Conservation (phyloP, 2,113 vertebrate genomes). For the Protomyctophum bolini region DNA sequence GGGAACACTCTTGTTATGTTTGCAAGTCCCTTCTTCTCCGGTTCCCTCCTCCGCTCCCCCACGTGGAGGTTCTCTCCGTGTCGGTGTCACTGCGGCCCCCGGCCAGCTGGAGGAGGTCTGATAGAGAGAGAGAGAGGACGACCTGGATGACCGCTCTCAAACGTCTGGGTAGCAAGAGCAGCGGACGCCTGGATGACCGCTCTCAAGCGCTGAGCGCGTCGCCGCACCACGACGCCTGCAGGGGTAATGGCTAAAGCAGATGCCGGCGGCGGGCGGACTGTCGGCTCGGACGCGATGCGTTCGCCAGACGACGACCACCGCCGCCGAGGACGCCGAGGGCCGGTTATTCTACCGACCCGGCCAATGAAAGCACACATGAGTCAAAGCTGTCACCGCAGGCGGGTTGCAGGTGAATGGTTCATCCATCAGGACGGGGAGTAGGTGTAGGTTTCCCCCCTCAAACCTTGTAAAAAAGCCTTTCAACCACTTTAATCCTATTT, state of each 20-base stretch:
- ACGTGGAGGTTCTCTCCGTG: constrained; percentile 5
- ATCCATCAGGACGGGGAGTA: neutral
- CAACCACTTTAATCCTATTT: neutral
- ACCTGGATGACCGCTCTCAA: constrained; percentile 10
- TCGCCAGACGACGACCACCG: constrained; percentile 33
- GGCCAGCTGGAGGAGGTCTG: constrained; percentile 32
- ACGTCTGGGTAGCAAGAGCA: neutral
- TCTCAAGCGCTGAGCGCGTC: constrained; percentile 37
- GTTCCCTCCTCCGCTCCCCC: constrained; percentile 25
- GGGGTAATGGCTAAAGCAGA: constrained; percentile 43
- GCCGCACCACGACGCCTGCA: constrained; percentile 22
- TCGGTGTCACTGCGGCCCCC: constrained; percentile 22
- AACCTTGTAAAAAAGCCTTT: constrained; percentile 5
- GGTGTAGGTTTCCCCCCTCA: constrained; percentile 4
- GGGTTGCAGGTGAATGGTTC: constrained; percentile 20
- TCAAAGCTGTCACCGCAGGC: constrained; percentile 27
- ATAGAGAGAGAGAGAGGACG: constrained; percentile 1
- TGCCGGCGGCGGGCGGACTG: constrained; percentile 6
- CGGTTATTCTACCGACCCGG: constrained; percentile 3
- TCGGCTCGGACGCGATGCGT: constrained; percentile 8
- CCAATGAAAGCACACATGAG: constrained; percentile 43
- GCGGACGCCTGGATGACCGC: constrained; percentile 27
- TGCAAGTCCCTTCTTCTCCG: constrained; percentile 6
- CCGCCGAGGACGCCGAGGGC: constrained; percentile 2
- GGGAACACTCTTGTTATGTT: constrained; percentile 49